A percentile compares a stretch with the other conserved stretches of the same genome.
Conservation (phyloP, 2,888 invertebrate species). For the Itoplectis maculator region DNA sequence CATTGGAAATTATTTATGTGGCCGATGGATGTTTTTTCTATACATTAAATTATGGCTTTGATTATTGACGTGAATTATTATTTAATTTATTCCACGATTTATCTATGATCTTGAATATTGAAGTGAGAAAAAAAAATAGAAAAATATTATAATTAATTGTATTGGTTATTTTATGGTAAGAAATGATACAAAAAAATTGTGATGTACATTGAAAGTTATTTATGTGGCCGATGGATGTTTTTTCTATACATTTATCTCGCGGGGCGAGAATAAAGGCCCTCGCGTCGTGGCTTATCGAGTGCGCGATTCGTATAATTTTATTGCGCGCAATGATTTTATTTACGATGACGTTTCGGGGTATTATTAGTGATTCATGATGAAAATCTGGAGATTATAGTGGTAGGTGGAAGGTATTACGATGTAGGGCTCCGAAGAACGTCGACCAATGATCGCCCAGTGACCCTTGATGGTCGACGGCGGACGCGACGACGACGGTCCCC, state of each 20-base stretch:
- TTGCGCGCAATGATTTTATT: slow-evolving; percentile 47
- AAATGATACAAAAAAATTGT: neutral
- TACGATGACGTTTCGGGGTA: slow-evolving; percentile 44
- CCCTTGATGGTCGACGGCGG: slow-evolving; percentile 32
- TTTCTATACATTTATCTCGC: neutral
- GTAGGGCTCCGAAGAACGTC: slow-evolving; percentile 19
- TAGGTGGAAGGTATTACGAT: slow-evolving; percentile 33
- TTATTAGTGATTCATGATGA: slow-evolving; percentile 55
- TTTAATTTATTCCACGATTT: neutral
- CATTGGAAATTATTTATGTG: slow-evolving; percentile 3
- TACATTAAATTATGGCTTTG: no score
- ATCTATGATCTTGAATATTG: no score
- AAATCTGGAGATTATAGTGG: slow-evolving; percentile 45
- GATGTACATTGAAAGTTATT: slow-evolving; percentile 1
- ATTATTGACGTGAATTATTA: no score
- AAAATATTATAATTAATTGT: neutral
- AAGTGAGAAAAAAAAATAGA: neutral
- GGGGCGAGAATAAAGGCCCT: neutral
- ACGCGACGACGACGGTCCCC: slow-evolving; percentile 40
- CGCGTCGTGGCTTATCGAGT: neutral
- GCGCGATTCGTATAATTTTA: slow-evolving; percentile 44
- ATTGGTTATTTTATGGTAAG: neutral
- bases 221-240: neutral
- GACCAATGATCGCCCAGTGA: slow-evolving; percentile 46
- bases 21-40: neutral